phyloP scores from a whole-genome alignment of 2,113 vertebrate species.

The Pterocles orientalis region DNA sequence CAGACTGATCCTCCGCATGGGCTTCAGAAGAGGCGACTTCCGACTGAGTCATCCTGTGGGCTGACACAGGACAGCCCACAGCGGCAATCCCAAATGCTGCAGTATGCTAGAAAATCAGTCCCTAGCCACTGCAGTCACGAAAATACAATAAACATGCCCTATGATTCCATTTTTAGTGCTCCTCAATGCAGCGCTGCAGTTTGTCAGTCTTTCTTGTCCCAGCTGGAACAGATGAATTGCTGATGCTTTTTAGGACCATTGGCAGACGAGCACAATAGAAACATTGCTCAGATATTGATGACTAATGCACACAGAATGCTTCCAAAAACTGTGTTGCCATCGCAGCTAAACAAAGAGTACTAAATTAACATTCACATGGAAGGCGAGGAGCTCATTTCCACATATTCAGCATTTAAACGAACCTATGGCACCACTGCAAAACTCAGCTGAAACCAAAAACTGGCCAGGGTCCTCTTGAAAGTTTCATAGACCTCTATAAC shows the following conservation, averaged over 20 bases:
- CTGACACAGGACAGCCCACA: conserved; percentile 39
- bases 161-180: conserved; percentile 62
- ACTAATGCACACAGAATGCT: conserved; percentile 47
- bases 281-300: conserved; percentile 64
- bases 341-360: conserved; percentile 60
- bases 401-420: conserved; percentile 51
- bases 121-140: conserved; percentile 46
- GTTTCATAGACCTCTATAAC: conserved; percentile 34
- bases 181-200: conserved; percentile 51
- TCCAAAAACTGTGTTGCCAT: conserved; percentile 63
- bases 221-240: conserved; percentile 69
- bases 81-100: conserved; percentile 34
- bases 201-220: conserved; percentile 63
- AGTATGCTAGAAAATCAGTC: background rate
- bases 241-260: conserved; percentile 69
- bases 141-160: conserved; percentile 61
- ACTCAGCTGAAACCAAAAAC: conserved; percentile 54
- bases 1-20: background rate
- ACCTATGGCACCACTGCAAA: background rate
- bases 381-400: conserved; percentile 26
- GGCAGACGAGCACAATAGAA: conserved; percentile 66
- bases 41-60: conserved; percentile 26
- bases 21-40: background rate
- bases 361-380: conserved; percentile 59
- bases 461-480: conserved; percentile 35